Conservation (phyloP, 1,140 invertebrate species). For the Portunus trituberculatus region DNA sequence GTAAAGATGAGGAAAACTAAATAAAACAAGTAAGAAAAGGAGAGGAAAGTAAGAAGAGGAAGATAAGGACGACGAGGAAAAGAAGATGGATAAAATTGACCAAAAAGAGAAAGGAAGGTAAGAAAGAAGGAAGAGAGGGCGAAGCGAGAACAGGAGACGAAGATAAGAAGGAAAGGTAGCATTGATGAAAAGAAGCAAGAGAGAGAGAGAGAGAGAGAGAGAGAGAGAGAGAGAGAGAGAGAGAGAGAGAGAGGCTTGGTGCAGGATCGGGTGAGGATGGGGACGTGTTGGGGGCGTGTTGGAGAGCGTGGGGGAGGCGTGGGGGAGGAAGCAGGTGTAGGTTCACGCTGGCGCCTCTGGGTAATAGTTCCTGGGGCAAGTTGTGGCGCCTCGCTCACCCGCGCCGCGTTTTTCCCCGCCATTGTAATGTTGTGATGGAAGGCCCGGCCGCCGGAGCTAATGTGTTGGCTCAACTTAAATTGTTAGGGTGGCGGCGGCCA, state of each 20-base stretch:
- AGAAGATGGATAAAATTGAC: background rate
- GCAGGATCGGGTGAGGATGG: too few species aligned
- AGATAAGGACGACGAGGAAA: too few species aligned
- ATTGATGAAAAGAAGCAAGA: background rate
- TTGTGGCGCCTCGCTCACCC: background rate
- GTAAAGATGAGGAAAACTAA: background rate
- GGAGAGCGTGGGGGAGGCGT: background rate
- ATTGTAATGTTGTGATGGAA: slow-evolving; percentile 49
- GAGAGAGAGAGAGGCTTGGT: background rate
- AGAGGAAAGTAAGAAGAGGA: too few species aligned
- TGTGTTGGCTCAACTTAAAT: slow-evolving; percentile 51
- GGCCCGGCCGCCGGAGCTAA: slow-evolving; percentile 18
- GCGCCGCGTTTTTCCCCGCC: background rate
- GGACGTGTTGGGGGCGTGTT: background rate
- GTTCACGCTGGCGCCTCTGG: slow-evolving; percentile 15
- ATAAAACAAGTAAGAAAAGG: too few species aligned
- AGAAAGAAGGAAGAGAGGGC: too few species aligned
- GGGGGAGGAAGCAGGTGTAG: slow-evolving; percentile 28
- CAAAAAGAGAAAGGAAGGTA: background rate
- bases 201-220: background rate
- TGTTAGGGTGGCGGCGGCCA: slow-evolving; percentile 33
- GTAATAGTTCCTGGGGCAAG: slow-evolving; percentile 12
- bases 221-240: too few species aligned
- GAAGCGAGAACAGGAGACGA: too few species aligned
- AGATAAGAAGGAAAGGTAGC: too few species aligned